Evolutionary conservation across 2,888 invertebrate species (phyloP), one percentile per base, ranked within the genome.

Genomic region (Parapristionchus giblindavisi): DNA sequence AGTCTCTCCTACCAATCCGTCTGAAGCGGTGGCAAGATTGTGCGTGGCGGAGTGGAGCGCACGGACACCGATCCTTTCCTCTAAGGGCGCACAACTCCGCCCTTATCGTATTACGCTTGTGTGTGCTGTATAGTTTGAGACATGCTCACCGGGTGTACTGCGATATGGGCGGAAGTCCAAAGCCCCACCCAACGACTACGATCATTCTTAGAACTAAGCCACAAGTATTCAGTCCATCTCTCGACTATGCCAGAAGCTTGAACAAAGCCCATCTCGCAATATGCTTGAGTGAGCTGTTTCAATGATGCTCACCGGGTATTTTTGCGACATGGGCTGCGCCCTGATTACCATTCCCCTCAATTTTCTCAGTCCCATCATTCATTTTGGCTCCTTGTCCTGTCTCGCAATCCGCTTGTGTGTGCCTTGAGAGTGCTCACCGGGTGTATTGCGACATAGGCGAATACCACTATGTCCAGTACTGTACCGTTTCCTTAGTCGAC

Each of bases 141-240:
- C 43, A 43, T 11, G 61, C 61, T 61, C 61, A 61, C 61, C 61
- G 61, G 61, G 61, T 38, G 36, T 61, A 38, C 61, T 61, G 61
- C 61, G 61, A 61, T 3, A 61, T 61, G 38, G 61, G 61, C 61
- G 21, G 43, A 43, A 17, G 43, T 14, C 11, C 8, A 61, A n/a
- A 24, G 61, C 36, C 38, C n/a, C 2, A 56, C 29, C 4, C 29
- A 56, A 8, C 3, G 27, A 6, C 5, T 14, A 17, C 8, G 43
- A 43, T 14, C 17, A 8, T 43, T 43, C 43, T 43, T 17, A 43
- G 43, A 14, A 43, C 17, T 14, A 8, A 14, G 17, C 43, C 43
- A 43, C 17, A 8, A 43, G 43, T 43, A 43, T 43, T 8, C 43
- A 43, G n/a, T n/a, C n/a, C n/a, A n/a, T n/a, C n/a, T n/a, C n/a